These are phyloP conservation scores for Sebastes melanostomus DNA, from an alignment of 2,797 vertebrate species.

Conservation along the genomic window DNA sequence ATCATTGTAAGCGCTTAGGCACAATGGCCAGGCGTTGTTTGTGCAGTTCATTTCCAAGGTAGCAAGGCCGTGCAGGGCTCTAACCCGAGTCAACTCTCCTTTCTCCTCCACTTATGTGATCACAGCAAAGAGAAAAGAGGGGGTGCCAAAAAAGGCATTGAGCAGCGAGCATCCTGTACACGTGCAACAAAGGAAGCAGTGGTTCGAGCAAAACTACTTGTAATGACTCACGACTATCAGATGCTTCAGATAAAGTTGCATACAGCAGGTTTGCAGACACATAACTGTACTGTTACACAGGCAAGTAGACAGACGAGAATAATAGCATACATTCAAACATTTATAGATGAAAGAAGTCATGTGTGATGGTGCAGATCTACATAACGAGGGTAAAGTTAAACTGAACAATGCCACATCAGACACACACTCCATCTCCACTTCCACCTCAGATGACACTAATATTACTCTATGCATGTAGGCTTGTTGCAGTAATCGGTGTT, in stretches of 20 bases:
- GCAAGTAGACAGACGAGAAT: not conserved
- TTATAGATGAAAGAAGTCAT: conserved; percentile 7
- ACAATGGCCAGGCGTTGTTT: conserved; percentile 74
- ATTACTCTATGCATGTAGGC: not conserved
- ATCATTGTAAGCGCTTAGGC: conserved; percentile 77
- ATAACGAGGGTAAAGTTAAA: conserved; percentile 7
- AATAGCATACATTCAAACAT: not conserved
- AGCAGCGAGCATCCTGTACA: conserved; percentile 30
- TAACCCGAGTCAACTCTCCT: conserved; percentile 43
- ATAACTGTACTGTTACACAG: not conserved
- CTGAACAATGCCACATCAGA: not conserved
- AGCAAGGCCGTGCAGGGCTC: conserved; percentile 47
- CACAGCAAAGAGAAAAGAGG: conserved; percentile 30
- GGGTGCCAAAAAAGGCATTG: conserved; percentile 26
- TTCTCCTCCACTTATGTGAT: conserved; percentile 52
- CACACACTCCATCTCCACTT: not conserved
- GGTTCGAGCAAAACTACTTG: conserved; percentile 29
- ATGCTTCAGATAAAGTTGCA: conserved; percentile 18
- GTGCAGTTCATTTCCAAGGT: conserved; percentile 76
- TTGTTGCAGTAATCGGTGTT: no score
- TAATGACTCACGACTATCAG: conserved; percentile 31
- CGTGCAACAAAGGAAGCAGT: conserved; percentile 33
- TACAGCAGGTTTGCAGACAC: conserved; percentile 7
- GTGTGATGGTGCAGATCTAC: not conserved
- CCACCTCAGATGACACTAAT: not conserved